These are phyloP conservation scores for Aphelinus atriplicis DNA, from an alignment of 1,140 invertebrate genomes.

Conservation along the genomic window DNA sequence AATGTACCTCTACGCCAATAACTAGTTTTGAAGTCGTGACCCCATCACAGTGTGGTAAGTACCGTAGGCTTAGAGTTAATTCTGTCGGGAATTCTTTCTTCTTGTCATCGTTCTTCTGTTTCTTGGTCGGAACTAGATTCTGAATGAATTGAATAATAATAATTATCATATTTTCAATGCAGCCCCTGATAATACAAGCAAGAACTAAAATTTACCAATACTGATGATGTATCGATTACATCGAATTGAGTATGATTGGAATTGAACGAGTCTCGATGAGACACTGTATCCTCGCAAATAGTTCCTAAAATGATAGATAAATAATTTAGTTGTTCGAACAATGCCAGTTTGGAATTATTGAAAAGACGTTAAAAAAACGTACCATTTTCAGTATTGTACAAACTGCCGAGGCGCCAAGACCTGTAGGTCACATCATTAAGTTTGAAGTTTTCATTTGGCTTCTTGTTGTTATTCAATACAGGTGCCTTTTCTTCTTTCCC, in stretches of 20 bases:
- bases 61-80: slow-evolving; percentile 60
- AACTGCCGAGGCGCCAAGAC: slow-evolving; percentile 62
- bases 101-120: slow-evolving; percentile 52
- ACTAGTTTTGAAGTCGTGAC: slow-evolving; percentile 56
- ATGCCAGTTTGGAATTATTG: neutral
- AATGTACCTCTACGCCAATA: slow-evolving; percentile 61
- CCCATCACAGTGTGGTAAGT: slow-evolving; percentile 54
- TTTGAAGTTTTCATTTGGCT: slow-evolving; percentile 55
- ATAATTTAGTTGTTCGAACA: neutral
- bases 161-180: slow-evolving; percentile 6
- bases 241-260: slow-evolving; percentile 49
- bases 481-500: slow-evolving; percentile 44
- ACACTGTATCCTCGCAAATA: slow-evolving; percentile 49
- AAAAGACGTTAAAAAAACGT: slow-evolving; percentile 17
- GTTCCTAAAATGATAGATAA: slow-evolving; percentile 46
- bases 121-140: slow-evolving; percentile 55
- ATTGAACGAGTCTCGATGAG: slow-evolving; percentile 50
- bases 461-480: slow-evolving; percentile 43
- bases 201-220: slow-evolving; percentile 50
- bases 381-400: slow-evolving; percentile 58
- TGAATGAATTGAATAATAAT: slow-evolving; percentile 41
- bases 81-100: slow-evolving; percentile 60
- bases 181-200: neutral
- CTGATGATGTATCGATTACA: slow-evolving; percentile 51
- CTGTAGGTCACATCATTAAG: slow-evolving; percentile 61